Percentiles rank a stretch among this genome's conserved stretches.
These are phyloP conservation scores for Pseudochirops corinnae DNA, from an alignment of 2,797 vertebrate species.

Conservation along the genomic window DNA sequence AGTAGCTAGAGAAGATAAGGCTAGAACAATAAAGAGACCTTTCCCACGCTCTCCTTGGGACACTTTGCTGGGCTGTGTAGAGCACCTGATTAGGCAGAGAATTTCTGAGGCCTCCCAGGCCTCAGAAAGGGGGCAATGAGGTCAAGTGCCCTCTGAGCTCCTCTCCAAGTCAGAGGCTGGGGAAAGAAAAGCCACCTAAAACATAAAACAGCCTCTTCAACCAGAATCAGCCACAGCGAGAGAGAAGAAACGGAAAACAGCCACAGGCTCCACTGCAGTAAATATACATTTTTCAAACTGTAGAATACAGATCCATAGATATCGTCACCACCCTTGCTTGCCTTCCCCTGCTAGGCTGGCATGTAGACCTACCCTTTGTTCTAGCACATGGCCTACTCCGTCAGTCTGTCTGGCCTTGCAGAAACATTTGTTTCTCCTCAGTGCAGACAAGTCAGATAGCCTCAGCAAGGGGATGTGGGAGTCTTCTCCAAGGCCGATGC, in stretches of 20 bases:
- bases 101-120: not conserved
- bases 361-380: not conserved
- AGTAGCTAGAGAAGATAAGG: not conserved
- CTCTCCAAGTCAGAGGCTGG: not conserved
- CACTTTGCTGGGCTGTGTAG: not conserved
- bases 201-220: not conserved
- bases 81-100: not conserved
- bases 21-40: not conserved
- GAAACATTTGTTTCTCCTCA: not conserved
- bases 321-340: not conserved
- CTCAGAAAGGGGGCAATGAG: not conserved
- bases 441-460: not conserved
- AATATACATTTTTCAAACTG: not conserved
- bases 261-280: not conserved
- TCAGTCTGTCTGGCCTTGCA: not conserved
- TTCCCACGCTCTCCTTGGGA: not conserved
- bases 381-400: not conserved
- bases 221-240: not conserved
- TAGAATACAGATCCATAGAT: not conserved
- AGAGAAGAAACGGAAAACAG: not conserved
- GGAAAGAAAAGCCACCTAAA: not conserved
- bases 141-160: not conserved
- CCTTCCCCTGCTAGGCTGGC: not conserved
- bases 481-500: not conserved
- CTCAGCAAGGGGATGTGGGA: not conserved